phyloP scores from a whole-genome alignment of 1,140 invertebrate genomes.

The Cotesia glomerata region DNA sequence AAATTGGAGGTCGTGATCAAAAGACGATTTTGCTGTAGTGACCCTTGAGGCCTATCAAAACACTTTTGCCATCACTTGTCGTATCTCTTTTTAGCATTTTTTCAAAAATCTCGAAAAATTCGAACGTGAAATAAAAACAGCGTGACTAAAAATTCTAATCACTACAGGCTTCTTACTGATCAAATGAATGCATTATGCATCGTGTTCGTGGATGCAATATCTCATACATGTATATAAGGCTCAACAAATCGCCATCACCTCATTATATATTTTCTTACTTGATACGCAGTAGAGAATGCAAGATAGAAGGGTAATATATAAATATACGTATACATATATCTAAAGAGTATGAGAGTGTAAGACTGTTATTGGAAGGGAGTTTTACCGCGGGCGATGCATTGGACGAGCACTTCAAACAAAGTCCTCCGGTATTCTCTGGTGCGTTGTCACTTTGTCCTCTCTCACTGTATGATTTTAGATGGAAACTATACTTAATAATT shows the following conservation, averaged over 20 bases:
- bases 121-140: not conserved
- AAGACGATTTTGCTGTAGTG: conserved; percentile 12
- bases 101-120: not conserved
- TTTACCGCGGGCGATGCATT: conserved; percentile 47
- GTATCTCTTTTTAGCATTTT: not conserved
- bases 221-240: conserved; percentile 4
- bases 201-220: not conserved
- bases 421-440: conserved; percentile 47
- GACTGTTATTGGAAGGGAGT: conserved; percentile 35
- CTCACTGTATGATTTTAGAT: not conserved
- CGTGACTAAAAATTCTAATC: not conserved
- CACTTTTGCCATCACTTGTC: not conserved
- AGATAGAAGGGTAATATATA: conserved; percentile 24
- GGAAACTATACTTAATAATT: no score
- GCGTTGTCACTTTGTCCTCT: conserved; percentile 41
- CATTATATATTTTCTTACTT: not conserved
- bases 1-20: conserved; percentile 16
- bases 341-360: conserved; percentile 32
- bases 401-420: conserved; percentile 48
- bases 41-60: conserved; percentile 7
- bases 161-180: not conserved
- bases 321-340: conserved; percentile 19
- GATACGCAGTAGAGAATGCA: conserved; percentile 6
- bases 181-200: not conserved
- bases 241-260: not conserved